Base-by-base conservation (phyloP, 2,797 vertebrate species). In the Aselliscus stoliczkanus region DNA sequence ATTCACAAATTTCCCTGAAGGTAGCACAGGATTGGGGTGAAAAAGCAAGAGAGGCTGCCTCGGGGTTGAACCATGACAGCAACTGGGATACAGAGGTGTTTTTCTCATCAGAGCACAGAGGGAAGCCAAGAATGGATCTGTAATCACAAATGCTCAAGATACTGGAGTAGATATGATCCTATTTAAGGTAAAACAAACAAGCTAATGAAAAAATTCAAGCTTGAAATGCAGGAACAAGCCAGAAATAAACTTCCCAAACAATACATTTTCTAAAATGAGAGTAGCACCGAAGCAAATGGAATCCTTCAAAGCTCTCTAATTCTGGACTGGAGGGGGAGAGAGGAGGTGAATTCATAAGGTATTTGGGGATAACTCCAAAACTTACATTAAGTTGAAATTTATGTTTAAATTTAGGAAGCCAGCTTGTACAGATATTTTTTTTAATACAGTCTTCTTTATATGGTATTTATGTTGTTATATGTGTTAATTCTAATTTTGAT, bases 381-480 rank as follows among this genome's bases (percentile, higher is more conserved):
- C 9, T 70, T 86, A 27, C 4, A 65, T 81, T 50, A 88, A 69
- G 44, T 76, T 83, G 31, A 15, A 47, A 79, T 93, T 70, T 44
- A 54, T 70, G 34, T 42, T 91, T 75, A 70, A 70, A 31, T 62
- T 72, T 60, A 67, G 9, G 29, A 60, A 84, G 27, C 4, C 67
- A 67, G 2, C 67, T 70, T 34, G 7, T 54, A 58, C 25, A 67
- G 23, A 20, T 52, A 4, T 0, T 13, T 44, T 70, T 83, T 83
- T 29, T 34, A 44, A 72, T 18, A 47, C 6, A 65, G 11, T 44
- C 17, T 86, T 79, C 21, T 88, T 89, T 56, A 58, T 11, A 65
- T 72, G 80, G 25, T 25, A 65, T 89, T 62, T 76, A 31, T 92
- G 95, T 95, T 96, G 54, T 75, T 81, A 52, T 88, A 25, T 14